Base-by-base conservation (phyloP, 2,888 invertebrate genomes). In the Cephonodes hylas region DNA sequence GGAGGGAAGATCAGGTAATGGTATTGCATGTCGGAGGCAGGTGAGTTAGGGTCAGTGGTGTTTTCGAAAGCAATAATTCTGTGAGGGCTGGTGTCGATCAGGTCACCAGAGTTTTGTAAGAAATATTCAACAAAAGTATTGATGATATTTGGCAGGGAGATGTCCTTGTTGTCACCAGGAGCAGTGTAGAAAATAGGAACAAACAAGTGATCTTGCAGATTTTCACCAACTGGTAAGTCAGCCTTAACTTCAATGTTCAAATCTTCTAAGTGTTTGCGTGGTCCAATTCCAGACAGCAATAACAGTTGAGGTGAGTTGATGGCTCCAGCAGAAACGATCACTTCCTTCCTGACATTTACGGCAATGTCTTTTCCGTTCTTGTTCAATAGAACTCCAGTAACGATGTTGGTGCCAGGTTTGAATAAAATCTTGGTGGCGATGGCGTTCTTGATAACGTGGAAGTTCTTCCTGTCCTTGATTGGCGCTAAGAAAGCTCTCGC, bases 381-480 rank as follows among this genome's bases (percentile, higher is more conserved):
- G 46, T 87, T 75, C 27, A 86, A 64, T 59, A 89, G 64, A 63
- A 93, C 80, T 1, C 93, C 93, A 0, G 81, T 90, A 0, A 78
- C 84, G 3, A 81, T 84, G 20, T 93, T 93, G 0, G 90, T 88
- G 3, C 81, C 68, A 0, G 84, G 81, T 66, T 94, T 90, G 45
- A 95, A 93, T n/a, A 93, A 67, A 38, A 95, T 77, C 66, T 92
- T 89, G 1, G 88, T 93, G 0, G 88, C 95, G n/a, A 88, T 79
- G 0, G 93, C 89, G 64, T 93, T 83, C 66, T 93, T 94, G 2
- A 93, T 79, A 0, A 93, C 82, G 58, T 91, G 84, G 7, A 93
- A 74, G 69, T 93, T 93, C 44, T 79, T 71, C 62, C 89, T 81
- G 3, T 85, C 76, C 74, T 82, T 88, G 0, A 80, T 69, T 1